phyloP scores from a whole-genome alignment of 2,113 vertebrate genomes.

The Fregetta grallaria region DNA sequence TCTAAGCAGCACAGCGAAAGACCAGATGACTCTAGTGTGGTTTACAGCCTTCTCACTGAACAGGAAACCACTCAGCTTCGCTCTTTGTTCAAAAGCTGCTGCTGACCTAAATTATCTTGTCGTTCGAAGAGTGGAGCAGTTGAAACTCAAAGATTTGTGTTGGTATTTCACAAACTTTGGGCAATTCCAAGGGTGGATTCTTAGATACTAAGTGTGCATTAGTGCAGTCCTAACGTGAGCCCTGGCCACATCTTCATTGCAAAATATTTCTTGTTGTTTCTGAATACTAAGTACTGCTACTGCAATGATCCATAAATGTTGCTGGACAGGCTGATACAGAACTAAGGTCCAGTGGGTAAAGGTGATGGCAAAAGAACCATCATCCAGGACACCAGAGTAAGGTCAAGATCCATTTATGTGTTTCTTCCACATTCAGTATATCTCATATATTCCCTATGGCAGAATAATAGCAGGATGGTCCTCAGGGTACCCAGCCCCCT shows the following conservation, averaged over 20 bases:
- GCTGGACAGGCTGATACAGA: not conserved
- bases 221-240: not conserved
- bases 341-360: not conserved
- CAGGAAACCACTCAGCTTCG: slow-evolving; percentile 13
- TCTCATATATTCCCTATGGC: not conserved
- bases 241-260: not conserved
- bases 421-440: not conserved
- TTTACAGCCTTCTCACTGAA: not conserved
- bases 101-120: not conserved
- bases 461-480: not conserved
- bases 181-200: not conserved
- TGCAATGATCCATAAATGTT: not conserved
- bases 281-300: not conserved
- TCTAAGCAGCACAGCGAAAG: not conserved
- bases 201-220: not conserved
- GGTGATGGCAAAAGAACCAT: not conserved
- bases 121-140: not conserved
- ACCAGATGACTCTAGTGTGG: not conserved
- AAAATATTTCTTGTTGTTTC: not conserved
- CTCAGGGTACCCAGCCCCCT: too few relatives aligned
- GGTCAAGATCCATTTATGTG: not conserved
- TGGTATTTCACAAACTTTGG: not conserved
- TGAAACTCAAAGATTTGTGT: not conserved
- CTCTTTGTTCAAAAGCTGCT: not conserved
- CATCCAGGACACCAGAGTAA: not conserved